Percentiles rank a stretch among this genome's conserved stretches.
Conservation (phyloP, 2,888 invertebrate genomes). For the Silvanus unidentatus region DNA sequence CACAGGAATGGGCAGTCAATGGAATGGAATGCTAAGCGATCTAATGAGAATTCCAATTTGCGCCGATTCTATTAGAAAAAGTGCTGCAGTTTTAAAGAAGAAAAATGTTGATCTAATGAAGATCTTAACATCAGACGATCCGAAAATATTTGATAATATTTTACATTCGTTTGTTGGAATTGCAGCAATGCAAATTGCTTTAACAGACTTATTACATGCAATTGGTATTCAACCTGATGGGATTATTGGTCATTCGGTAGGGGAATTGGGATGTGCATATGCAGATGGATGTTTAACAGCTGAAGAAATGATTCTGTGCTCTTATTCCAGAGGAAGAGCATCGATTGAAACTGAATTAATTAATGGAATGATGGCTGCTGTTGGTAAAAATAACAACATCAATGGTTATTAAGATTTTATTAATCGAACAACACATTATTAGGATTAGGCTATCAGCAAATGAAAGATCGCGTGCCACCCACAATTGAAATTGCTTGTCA, state of each 20-base stretch:
- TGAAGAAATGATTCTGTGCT: constrained; percentile 77
- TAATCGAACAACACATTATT: too few species aligned
- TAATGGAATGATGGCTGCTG: constrained; percentile 81
- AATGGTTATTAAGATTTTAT: too few species aligned
- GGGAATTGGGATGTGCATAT: constrained; percentile 92
- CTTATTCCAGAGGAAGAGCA: constrained; percentile 77
- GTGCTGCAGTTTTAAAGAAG: constrained; percentile 52
- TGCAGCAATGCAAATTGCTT: constrained; percentile 55
- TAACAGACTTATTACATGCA: constrained; percentile 53
- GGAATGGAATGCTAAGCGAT: constrained; percentile 62
- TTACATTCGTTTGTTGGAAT: constrained; percentile 68
- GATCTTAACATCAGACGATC: constrained; percentile 54
- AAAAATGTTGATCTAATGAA: constrained; percentile 58
- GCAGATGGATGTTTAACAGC: constrained; percentile 87
- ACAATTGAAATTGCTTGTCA: constrained; percentile 73
- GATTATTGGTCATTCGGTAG: constrained; percentile 85
- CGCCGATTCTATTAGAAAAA: constrained; percentile 56
- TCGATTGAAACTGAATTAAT: constrained; percentile 65
- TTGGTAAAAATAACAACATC: too few species aligned
- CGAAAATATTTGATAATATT: constrained; percentile 57
- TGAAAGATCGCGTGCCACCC: constrained; percentile 60
- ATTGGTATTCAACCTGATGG: constrained; percentile 64
- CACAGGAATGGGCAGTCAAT: constrained; percentile 73
- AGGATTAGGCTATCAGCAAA: constrained; percentile 47
- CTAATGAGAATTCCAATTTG: constrained; percentile 64